Conservation (phyloP, 2,113 vertebrate genomes). For the Montifringilla adamsi region DNA sequence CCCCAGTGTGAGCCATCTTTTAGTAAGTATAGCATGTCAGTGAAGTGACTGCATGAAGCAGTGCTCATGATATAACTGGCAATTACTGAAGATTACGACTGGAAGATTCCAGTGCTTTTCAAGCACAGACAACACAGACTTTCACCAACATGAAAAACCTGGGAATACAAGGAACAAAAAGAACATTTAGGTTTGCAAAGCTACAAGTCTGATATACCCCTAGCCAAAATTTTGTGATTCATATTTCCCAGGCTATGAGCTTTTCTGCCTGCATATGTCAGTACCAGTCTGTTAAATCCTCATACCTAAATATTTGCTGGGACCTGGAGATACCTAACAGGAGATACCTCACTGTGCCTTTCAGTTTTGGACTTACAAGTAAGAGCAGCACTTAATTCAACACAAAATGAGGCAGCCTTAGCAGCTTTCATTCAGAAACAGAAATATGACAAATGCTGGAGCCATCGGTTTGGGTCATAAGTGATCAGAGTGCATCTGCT, state of each 20-base stretch:
- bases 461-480: neutral
- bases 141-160: neutral
- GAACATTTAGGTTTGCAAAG: neutral
- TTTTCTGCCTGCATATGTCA: neutral
- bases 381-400: neutral
- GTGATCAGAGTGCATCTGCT: neutral
- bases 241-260: neutral
- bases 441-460: accelerated
- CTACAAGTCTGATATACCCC: neutral
- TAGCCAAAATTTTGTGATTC: neutral
- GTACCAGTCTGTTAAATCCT: neutral
- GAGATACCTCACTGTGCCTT: neutral
- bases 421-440: neutral
- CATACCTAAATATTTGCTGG: neutral
- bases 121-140: neutral
- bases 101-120: neutral
- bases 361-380: neutral
- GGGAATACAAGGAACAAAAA: neutral
- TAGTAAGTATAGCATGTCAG: neutral
- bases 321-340: neutral
- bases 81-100: neutral
- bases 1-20: neutral
- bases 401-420: neutral
- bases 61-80: neutral
- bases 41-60: neutral